phyloP scores from a whole-genome alignment of 2,797 vertebrate species.

The Sebastes trivittatus region DNA sequence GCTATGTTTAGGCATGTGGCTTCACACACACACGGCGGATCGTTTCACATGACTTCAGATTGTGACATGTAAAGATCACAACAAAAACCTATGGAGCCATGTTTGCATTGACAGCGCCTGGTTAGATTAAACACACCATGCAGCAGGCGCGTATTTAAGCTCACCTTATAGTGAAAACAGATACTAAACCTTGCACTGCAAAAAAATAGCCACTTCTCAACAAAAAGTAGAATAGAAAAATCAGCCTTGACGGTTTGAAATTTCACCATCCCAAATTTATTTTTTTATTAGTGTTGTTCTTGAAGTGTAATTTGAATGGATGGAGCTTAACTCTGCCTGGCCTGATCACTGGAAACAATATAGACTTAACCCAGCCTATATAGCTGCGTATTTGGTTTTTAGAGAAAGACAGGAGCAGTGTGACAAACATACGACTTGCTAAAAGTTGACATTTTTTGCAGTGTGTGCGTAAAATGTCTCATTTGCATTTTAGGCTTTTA shows the following conservation, averaged over 20 bases:
- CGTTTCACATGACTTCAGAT: neutral
- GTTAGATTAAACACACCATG: neutral
- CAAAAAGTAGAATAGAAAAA: neutral
- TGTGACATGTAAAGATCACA: neutral
- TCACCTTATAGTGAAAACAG: neutral
- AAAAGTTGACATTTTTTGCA: slow-evolving; percentile 12
- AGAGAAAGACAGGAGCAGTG: neutral
- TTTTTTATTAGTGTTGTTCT: neutral
- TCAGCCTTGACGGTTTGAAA: neutral
- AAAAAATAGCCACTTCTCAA: neutral
- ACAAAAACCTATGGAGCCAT: neutral
- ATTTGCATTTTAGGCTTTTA: slow-evolving; percentile 21
- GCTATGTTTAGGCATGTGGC: slow-evolving; percentile 12
- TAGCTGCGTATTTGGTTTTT: neutral
- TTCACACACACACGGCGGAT: neutral
- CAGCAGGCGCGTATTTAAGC: neutral
- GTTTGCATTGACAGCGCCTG: neutral
- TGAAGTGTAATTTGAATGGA: neutral
- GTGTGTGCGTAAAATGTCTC: slow-evolving; percentile 3
- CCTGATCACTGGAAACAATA: neutral
- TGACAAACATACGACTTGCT: neutral
- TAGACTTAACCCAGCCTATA: neutral
- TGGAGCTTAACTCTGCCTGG: neutral
- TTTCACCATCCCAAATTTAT: neutral
- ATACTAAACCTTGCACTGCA: neutral